A percentile compares a stretch with the other conserved stretches of the same genome.
Conservation (phyloP, 1,140 invertebrate genomes). For the Pseudomyrmex cubaensis region DNA sequence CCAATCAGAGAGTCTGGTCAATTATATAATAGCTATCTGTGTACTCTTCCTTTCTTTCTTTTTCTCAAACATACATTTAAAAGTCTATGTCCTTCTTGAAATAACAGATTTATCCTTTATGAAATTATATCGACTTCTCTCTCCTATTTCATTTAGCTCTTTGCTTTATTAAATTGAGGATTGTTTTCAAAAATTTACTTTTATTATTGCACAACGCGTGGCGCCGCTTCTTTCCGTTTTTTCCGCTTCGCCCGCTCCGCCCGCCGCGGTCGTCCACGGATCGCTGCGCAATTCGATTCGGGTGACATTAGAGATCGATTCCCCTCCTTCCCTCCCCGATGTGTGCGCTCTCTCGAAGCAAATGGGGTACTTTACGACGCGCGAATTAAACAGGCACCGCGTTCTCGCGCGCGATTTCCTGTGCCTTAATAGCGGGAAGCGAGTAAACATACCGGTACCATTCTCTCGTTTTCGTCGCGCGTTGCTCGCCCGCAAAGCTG, state of each 20-base stretch:
- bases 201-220: background rate
- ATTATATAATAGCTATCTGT: background rate
- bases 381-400: constrained; percentile 44
- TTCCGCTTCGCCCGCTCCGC: too few species aligned
- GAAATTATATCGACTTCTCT: too few species aligned
- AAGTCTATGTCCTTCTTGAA: too few species aligned
- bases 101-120: too few species aligned
- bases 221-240: background rate
- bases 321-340: background rate
- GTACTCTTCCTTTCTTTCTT: too few species aligned
- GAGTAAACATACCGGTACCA: constrained; percentile 54
- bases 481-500: constrained; percentile 35
- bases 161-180: too few species aligned
- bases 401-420: constrained; percentile 36
- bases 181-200: background rate
- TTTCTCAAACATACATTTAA: too few species aligned
- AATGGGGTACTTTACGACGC: constrained; percentile 32
- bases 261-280: background rate
- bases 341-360: background rate
- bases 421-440: constrained; percentile 44
- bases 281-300: constrained; percentile 17
- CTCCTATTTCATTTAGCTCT: too few species aligned
- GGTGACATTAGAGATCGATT: constrained; percentile 11
- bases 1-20: background rate
- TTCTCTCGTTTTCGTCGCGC: constrained; percentile 56